Percentiles rank a stretch among this genome's conserved stretches.
phyloP scores from a whole-genome alignment of 2,113 vertebrate genomes.

The Ranitomeya imitator region DNA sequence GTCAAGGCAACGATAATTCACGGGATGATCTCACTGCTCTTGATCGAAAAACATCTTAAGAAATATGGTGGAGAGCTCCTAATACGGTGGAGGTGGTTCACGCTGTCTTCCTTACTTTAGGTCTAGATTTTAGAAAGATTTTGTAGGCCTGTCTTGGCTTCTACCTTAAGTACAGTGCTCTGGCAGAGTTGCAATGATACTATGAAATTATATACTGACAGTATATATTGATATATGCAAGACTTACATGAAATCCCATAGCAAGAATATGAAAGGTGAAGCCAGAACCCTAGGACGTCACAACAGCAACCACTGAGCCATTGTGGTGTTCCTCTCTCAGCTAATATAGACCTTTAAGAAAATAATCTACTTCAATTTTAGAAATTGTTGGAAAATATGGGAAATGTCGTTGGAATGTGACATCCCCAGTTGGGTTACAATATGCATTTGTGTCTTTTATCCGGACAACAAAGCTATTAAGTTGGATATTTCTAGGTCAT shows the following conservation, averaged over 20 bases:
- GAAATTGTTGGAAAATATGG: not conserved
- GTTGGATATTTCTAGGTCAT: not conserved
- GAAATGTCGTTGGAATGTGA: not conserved
- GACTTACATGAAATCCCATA: not conserved
- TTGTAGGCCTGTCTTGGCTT: not conserved
- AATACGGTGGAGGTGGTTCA: not conserved
- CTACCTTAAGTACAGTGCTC: not conserved
- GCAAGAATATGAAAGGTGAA: not conserved
- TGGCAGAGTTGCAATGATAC: not conserved
- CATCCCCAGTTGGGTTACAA: no score
- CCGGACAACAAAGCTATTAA: not conserved
- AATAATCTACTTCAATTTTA: not conserved
- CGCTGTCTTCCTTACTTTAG: not conserved
- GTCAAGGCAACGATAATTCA: not conserved
- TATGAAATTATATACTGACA: not conserved
- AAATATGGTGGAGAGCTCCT: not conserved
- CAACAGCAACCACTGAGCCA: not conserved
- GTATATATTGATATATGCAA: not conserved
- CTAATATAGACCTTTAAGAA: no score
- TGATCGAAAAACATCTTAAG: not conserved
- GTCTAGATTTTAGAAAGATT: not conserved
- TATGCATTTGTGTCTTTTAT: no score
- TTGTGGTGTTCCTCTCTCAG: not conserved
- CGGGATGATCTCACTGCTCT: not conserved
- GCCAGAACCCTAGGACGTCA: no score